Conservation (phyloP, 2,888 invertebrate species). For the Drosophila paramelanica region DNA sequence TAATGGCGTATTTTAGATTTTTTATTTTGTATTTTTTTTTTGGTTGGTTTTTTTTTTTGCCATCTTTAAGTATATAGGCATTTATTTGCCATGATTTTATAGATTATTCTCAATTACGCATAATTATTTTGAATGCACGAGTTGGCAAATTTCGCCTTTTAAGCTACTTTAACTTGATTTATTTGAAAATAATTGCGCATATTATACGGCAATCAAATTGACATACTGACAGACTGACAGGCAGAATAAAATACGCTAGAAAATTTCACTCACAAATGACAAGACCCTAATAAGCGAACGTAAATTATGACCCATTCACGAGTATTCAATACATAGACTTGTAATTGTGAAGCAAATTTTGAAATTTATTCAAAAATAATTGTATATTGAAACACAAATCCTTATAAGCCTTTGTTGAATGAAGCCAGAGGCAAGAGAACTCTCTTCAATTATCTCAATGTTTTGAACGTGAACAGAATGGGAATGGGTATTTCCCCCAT, state of each 20-base stretch:
- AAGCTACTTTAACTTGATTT: slow-evolving; percentile 44
- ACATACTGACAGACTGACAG: slow-evolving; percentile 26
- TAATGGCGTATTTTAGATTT: slow-evolving; percentile 21
- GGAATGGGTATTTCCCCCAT: not conserved
- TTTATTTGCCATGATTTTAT: slow-evolving; percentile 39
- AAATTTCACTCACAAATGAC: slow-evolving; percentile 44
- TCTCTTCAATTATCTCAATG: not conserved
- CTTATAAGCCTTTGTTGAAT: slow-evolving; percentile 2
- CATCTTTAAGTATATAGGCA: not conserved
- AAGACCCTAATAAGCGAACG: slow-evolving; percentile 9
- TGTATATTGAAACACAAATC: not conserved
- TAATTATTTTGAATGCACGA: slow-evolving; percentile 39
- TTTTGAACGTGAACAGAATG: not conserved
- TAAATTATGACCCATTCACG: slow-evolving; percentile 26
- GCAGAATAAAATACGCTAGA: slow-evolving; percentile 23
- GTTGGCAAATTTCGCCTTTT: slow-evolving; percentile 13
- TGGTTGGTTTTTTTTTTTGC: not conserved
- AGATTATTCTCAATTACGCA: slow-evolving; percentile 52
- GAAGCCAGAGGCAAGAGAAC: not conserved
- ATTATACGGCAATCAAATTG: slow-evolving; percentile 36
- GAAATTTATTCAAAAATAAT: not conserved
- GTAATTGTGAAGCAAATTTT: not conserved
- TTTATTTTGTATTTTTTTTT: slow-evolving; percentile 7
- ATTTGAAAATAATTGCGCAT: slow-evolving; percentile 55
- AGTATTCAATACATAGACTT: not conserved